Conservation (phyloP, 2,797 vertebrate species). For the Bucorvus abyssinicus region DNA sequence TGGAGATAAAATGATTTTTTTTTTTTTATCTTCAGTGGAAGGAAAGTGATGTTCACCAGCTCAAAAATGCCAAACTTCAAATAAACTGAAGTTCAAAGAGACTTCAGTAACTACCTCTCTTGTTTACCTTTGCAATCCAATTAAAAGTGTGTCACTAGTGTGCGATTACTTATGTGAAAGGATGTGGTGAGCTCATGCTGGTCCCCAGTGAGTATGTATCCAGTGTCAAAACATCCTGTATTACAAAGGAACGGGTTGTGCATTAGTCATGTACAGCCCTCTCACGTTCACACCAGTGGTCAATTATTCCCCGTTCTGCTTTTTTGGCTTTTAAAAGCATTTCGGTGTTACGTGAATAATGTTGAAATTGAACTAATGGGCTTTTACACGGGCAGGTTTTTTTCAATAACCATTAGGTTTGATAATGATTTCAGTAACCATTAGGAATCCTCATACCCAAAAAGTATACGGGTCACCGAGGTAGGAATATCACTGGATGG, state of each 20-base stretch:
- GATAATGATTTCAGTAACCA: background rate
- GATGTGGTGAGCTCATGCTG: background rate
- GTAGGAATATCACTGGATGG: background rate
- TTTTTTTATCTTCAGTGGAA: background rate
- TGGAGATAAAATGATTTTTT: background rate
- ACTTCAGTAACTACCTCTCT: background rate
- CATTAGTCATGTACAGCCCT: background rate
- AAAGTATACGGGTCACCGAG: background rate
- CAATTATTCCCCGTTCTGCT: background rate
- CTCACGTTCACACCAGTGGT: background rate
- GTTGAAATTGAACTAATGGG: background rate
- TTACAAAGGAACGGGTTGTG: background rate
- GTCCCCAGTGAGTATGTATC: background rate
- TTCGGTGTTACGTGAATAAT: background rate
- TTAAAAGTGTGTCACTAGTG: background rate
- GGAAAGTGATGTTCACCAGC: background rate
- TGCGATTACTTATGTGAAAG: background rate
- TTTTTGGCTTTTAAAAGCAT: slow-evolving; percentile 5
- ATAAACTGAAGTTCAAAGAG: background rate
- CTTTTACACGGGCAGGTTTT: background rate
- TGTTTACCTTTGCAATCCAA: background rate
- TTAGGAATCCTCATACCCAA: background rate
- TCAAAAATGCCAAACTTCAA: background rate
- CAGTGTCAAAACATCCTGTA: background rate
- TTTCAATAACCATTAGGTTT: background rate